Percentiles rank a stretch among this genome's conserved stretches.
These are phyloP conservation scores for Tamandua tetradactyla DNA, from an alignment of 2,797 vertebrate species.

Conservation along the genomic window DNA sequence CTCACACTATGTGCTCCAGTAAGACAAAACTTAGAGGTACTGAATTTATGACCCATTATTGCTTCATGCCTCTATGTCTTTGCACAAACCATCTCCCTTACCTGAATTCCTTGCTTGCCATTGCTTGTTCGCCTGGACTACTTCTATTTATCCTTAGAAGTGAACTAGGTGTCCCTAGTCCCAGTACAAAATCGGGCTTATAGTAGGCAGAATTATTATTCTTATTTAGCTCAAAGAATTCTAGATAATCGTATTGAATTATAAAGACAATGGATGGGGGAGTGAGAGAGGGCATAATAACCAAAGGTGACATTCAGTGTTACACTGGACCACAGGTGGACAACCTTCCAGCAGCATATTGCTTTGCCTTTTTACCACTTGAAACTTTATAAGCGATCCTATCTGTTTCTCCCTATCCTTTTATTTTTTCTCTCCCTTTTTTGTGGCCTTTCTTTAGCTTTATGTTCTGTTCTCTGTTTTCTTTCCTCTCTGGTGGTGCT, in stretches of 20 bases:
- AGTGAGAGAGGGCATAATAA: background rate
- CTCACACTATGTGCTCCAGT: background rate
- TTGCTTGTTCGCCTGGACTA: background rate
- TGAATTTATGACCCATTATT: background rate
- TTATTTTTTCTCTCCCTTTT: background rate
- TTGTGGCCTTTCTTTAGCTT: background rate
- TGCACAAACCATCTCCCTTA: background rate
- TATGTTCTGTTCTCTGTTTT: background rate
- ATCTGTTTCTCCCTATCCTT: background rate
- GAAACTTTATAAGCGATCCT: background rate
- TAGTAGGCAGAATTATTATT: background rate
- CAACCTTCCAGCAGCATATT: background rate
- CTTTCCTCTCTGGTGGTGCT: background rate
- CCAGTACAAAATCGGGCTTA: background rate
- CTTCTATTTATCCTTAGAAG: background rate
- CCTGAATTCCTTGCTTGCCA: background rate
- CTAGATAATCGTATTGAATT: background rate
- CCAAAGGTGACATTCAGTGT: background rate
- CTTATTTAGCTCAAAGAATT: background rate
- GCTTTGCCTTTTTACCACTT: background rate
- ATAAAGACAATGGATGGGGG: background rate
- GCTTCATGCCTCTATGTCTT: background rate
- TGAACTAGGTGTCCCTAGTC: background rate
- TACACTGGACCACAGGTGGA: background rate
- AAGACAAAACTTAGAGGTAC: background rate